Conservation (phyloP, 2,797 vertebrate species). For the Neosilurus mollespiculum region DNA sequence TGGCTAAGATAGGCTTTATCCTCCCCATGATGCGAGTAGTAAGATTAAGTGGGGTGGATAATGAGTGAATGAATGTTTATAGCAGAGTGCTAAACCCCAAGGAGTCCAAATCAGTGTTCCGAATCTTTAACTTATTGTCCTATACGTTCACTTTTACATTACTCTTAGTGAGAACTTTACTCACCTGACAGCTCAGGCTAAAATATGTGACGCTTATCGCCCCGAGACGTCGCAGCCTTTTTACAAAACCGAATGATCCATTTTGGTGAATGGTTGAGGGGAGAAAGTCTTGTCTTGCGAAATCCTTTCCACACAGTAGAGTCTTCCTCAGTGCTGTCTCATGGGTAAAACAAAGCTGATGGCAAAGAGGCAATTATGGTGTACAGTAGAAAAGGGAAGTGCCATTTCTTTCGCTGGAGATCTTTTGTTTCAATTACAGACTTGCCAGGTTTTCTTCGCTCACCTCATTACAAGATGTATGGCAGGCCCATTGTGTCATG, state of each 20-base stretch:
- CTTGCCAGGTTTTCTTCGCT: conserved; percentile 1
- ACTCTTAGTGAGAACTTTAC: background rate
- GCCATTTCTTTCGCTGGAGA: conserved; percentile 21
- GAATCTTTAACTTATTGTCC: background rate
- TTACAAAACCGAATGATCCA: background rate
- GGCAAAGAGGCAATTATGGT: conserved; percentile 2
- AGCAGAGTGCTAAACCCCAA: background rate
- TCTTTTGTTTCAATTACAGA: conserved; percentile 51
- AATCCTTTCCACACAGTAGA: background rate
- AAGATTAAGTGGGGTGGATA: too few species aligned
- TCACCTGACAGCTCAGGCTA: background rate
- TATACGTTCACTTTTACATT: background rate
- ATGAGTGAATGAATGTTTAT: background rate
- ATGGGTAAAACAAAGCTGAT: background rate
- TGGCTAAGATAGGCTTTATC: too few species aligned
- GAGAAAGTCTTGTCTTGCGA: background rate
- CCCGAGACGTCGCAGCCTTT: background rate
- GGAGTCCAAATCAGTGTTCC: background rate
- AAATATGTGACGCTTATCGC: background rate
- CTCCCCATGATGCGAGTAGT: too few species aligned
- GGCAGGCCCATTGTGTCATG: background rate
- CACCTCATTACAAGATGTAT: conserved; percentile 6
- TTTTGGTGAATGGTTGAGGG: background rate
- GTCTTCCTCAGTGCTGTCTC: background rate
- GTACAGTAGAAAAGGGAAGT: conserved; percentile 24